These are phyloP conservation scores for Salvator merianae DNA, from an alignment of 2,113 vertebrate genomes.

Conservation along the genomic window DNA sequence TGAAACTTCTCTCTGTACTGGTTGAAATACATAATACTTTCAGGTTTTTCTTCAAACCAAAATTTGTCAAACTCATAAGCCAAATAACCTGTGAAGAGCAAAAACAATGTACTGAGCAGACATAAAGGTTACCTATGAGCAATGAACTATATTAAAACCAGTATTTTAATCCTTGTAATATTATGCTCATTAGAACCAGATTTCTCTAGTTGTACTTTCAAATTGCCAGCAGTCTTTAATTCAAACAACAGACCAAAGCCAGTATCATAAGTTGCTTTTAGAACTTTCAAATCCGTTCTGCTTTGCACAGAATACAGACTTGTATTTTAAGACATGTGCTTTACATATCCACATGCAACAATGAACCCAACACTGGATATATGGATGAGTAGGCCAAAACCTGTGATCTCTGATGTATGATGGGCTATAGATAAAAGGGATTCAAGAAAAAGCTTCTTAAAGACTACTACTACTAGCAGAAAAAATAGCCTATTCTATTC, in stretches of 20 bases:
- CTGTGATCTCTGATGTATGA: too few species aligned
- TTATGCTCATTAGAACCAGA: neutral
- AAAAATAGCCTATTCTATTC: too few species aligned
- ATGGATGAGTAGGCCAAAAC: too few species aligned
- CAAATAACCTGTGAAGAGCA: constrained; percentile 86
- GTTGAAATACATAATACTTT: constrained; percentile 99
- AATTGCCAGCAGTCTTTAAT: neutral
- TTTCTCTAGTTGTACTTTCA: neutral
- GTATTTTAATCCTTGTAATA: neutral
- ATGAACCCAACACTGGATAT: neutral
- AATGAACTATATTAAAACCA: neutral
- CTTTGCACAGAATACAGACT: neutral
- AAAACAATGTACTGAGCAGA: neutral
- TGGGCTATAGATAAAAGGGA: too few species aligned
- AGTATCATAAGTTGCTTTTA: neutral
- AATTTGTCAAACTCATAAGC: constrained; percentile 96
- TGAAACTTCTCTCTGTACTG: constrained; percentile 96
- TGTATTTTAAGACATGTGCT: neutral
- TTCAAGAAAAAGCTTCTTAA: too few species aligned
- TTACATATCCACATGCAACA: neutral
- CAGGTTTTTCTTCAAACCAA: constrained; percentile 94
- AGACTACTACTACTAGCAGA: too few species aligned
- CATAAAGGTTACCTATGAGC: neutral
- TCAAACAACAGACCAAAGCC: neutral
- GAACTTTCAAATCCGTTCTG: neutral